phyloP scores from a whole-genome alignment of 2,888 invertebrate species.

The Spicauda simplicius region DNA sequence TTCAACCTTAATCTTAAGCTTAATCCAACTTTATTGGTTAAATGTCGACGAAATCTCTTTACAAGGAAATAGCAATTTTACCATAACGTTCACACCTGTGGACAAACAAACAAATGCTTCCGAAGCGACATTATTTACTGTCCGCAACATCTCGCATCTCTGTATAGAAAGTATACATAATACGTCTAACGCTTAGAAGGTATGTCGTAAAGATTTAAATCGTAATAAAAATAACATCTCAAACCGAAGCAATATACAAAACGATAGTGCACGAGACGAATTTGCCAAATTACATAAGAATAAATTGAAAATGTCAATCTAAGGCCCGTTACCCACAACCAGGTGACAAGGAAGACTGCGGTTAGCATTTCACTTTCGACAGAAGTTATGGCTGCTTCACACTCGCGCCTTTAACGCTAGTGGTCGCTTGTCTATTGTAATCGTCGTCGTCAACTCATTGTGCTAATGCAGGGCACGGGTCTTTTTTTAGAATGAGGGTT shows the following conservation, averaged over 20 bases:
- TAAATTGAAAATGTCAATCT: constrained; percentile 31
- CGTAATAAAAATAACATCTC: constrained; percentile 1
- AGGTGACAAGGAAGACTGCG: constrained; percentile 40
- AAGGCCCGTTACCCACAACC: constrained; percentile 31
- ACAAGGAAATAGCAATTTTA: too few species aligned
- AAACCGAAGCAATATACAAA: constrained; percentile 16
- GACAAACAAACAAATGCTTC: background rate
- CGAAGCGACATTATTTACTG: background rate
- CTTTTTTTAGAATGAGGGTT: too few species aligned
- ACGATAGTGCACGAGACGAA: constrained; percentile 19
- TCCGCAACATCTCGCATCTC: too few species aligned
- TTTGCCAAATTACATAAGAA: constrained; percentile 29
- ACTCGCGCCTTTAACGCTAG: background rate
- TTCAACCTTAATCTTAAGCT: too few species aligned
- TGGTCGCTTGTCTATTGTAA: too few species aligned
- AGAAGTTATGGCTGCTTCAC: constrained; percentile 23
- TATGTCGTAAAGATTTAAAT: constrained; percentile 7
- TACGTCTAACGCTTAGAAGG: background rate
- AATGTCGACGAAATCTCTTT: too few species aligned
- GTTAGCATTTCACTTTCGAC: constrained; percentile 53
- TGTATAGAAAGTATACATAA: background rate
- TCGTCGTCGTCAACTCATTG: too few species aligned
- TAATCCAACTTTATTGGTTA: too few species aligned
- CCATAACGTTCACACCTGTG: too few species aligned
- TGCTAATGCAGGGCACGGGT: too few species aligned